phyloP scores from a whole-genome alignment of 92 coral and sea anemone species.

The Epizoanthus ramosus region DNA sequence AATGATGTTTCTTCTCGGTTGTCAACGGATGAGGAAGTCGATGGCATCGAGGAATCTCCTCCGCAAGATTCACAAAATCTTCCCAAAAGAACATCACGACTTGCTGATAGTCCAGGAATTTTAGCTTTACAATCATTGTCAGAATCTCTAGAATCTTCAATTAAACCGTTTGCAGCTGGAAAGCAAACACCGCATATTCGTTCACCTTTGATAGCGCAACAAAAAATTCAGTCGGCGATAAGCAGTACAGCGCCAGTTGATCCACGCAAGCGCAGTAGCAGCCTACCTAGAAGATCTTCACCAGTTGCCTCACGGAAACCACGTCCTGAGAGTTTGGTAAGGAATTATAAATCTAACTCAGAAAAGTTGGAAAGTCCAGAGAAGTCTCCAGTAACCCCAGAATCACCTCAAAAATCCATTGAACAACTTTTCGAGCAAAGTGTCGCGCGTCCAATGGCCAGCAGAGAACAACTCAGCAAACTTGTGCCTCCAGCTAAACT shows the following conservation, averaged over 20 bases:
- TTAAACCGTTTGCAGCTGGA: slow-evolving; percentile 41
- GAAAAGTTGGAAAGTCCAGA: slow-evolving; percentile 54
- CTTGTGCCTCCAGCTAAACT: slow-evolving; percentile 31
- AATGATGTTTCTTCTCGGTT: not conserved
- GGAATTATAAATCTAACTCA: not conserved
- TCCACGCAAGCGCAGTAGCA: slow-evolving; percentile 58
- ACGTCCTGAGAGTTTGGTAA: slow-evolving; percentile 56
- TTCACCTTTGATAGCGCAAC: slow-evolving; percentile 77
- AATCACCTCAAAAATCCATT: slow-evolving; percentile 33
- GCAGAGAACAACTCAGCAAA: slow-evolving; percentile 8
- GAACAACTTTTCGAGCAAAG: slow-evolving; percentile 36
- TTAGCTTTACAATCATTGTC: slow-evolving; percentile 59
- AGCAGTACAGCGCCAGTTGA: slow-evolving; percentile 42
- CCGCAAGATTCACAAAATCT: not conserved
- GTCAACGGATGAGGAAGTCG: not conserved
- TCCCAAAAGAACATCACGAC: not conserved
- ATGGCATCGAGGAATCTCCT: slow-evolving; percentile 44
- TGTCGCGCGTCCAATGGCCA: not conserved
- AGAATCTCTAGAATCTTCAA: slow-evolving; percentile 62
- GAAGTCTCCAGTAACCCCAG: slow-evolving; percentile 54
- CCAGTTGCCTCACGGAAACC: slow-evolving; percentile 80
- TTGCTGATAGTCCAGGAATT: slow-evolving; percentile 46
- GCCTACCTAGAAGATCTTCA: slow-evolving; percentile 83
- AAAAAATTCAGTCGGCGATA: slow-evolving; percentile 76
- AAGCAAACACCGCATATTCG: slow-evolving; percentile 83